These are phyloP conservation scores for Chrysolina americana DNA, from an alignment of 2,888 invertebrate species.

Conservation along the genomic window DNA sequence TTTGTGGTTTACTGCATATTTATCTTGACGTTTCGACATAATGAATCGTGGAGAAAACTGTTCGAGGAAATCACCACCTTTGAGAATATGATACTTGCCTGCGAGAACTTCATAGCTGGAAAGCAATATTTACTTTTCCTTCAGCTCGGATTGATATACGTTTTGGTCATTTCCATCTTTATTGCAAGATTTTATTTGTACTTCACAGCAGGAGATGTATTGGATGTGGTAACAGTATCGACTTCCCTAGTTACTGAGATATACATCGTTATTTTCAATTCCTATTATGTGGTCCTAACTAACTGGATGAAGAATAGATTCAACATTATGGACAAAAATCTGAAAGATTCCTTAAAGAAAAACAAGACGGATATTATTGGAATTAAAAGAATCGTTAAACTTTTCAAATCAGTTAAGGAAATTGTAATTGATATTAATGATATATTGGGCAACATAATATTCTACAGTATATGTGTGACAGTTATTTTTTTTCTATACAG, in stretches of 20 bases:
- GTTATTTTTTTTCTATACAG: slow-evolving; percentile 14
- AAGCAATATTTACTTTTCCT: neutral
- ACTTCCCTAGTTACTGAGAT: neutral
- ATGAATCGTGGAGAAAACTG: slow-evolving; percentile 5
- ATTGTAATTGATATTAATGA: slow-evolving; percentile 7
- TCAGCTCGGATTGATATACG: slow-evolving; percentile 12
- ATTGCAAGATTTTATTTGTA: neutral
- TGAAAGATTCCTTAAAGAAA: neutral
- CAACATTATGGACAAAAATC: slow-evolving; percentile 4
- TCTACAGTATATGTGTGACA: slow-evolving; percentile 7
- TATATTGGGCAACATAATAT: slow-evolving; percentile 10
- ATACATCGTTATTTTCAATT: slow-evolving; percentile 17
- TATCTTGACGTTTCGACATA: neutral
- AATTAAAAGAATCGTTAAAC: neutral
- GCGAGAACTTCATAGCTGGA: slow-evolving; percentile 4
- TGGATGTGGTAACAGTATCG: neutral
- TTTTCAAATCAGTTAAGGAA: neutral
- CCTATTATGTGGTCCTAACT: slow-evolving; percentile 27
- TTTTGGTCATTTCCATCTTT: neutral
- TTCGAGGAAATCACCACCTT: neutral
- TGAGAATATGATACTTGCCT: neutral
- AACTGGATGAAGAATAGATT: slow-evolving; percentile 37
- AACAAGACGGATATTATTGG: neutral
- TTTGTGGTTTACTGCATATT: slow-evolving; percentile 10
- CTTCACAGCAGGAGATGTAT: neutral